Conservation (phyloP, 2,113 vertebrate species). For the Aplodontia rufa region DNA sequence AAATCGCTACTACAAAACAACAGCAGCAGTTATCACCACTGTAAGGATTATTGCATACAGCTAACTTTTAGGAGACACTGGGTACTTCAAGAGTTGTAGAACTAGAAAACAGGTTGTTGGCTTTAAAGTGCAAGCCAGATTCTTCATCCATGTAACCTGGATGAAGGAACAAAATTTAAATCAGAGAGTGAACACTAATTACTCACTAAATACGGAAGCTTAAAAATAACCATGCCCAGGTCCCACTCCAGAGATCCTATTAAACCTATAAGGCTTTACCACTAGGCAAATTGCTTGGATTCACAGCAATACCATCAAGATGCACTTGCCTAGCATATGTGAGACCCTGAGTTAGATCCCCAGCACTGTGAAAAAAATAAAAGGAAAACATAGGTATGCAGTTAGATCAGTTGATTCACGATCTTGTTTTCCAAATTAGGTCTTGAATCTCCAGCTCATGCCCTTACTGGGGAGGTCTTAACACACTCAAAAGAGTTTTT, state of each 20-base stretch:
- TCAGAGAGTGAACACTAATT: background rate
- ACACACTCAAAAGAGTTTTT: slow-evolving; percentile 39
- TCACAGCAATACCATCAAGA: slow-evolving; percentile 12
- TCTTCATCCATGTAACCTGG: slow-evolving; percentile 11
- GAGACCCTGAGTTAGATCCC: background rate
- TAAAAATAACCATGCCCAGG: background rate
- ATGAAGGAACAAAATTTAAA: slow-evolving; percentile 39
- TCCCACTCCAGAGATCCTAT: background rate
- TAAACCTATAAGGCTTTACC: slow-evolving; percentile 9
- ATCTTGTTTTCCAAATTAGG: slow-evolving; percentile 46
- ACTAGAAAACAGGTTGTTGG: background rate
- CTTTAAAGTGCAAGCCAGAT: slow-evolving; percentile 45
- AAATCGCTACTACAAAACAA: slow-evolving; percentile 16
- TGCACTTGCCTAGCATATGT: background rate
- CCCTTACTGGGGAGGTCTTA: background rate
- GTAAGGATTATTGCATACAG: background rate
- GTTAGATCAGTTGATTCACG: slow-evolving; percentile 9
- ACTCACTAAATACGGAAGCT: background rate
- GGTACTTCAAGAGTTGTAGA: background rate
- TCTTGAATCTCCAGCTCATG: background rate
- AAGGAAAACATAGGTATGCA: slow-evolving; percentile 36
- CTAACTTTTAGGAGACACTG: slow-evolving; percentile 4
- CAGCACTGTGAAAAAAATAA: background rate
- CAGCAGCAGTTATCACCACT: slow-evolving; percentile 9
- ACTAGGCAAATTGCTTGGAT: slow-evolving; percentile 28